Evolutionary conservation across 2,113 vertebrate genomes (phyloP).

Genomic region (Tenrec ecaudatus): DNA sequence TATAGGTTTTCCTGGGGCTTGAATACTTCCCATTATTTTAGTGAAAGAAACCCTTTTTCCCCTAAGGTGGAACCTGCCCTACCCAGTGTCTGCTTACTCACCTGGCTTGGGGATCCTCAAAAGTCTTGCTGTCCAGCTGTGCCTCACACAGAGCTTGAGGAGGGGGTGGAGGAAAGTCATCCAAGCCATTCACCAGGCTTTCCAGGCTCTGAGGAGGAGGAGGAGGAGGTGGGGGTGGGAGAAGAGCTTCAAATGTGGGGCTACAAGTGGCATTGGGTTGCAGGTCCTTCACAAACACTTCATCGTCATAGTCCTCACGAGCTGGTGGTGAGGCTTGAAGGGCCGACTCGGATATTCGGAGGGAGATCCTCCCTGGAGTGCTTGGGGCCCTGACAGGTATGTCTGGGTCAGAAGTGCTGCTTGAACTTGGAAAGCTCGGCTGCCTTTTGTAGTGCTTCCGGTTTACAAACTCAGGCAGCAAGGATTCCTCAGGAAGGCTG

Average conservation of each 20-base stretch:
- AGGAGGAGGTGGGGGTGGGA: slow-evolving; percentile 68
- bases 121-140: slow-evolving; percentile 17
- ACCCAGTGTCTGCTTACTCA: slow-evolving; percentile 57
- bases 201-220: slow-evolving; percentile 59
- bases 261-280: neutral
- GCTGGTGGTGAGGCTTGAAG: slow-evolving; percentile 73
- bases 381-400: slow-evolving; percentile 51
- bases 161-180: slow-evolving; percentile 85
- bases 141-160: slow-evolving; percentile 25
- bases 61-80: too few relatives aligned
- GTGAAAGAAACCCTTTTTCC: too few relatives aligned
- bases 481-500: neutral
- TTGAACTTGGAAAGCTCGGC: slow-evolving; percentile 69
- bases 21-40: too few relatives aligned
- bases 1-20: neutral
- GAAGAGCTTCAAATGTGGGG: slow-evolving; percentile 7
- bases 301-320: slow-evolving; percentile 88
- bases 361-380: slow-evolving; percentile 81
- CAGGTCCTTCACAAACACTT: slow-evolving; percentile 90
- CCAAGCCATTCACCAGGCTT: slow-evolving; percentile 31
- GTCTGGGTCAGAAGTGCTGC: slow-evolving; percentile 84
- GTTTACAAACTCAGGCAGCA: neutral
- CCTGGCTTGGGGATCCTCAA: slow-evolving; percentile 74
- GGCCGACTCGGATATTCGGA: slow-evolving; percentile 91
- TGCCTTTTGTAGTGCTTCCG: slow-evolving; percentile 68